These are phyloP conservation scores for Sipha flava DNA, from an alignment of 1,140 invertebrate genomes.

Conservation along the genomic window DNA sequence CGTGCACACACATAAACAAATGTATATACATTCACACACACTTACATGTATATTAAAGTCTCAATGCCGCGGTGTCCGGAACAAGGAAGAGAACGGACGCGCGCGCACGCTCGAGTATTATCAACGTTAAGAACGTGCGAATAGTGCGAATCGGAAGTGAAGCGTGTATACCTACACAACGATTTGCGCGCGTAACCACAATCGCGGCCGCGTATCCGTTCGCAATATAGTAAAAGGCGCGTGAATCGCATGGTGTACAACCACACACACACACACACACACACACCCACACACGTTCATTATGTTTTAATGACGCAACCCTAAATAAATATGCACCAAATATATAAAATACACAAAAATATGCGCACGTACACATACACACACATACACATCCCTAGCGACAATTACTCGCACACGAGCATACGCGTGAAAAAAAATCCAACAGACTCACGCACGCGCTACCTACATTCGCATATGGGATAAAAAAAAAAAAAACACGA, in stretches of 20 bases:
- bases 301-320: too few relatives aligned
- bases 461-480: too few relatives aligned
- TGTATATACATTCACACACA: not conserved
- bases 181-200: too few relatives aligned
- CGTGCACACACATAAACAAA: not conserved
- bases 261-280: not conserved
- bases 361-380: too few relatives aligned
- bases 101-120: not conserved
- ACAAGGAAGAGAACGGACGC: slow-evolving; percentile 18
- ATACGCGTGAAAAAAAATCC: too few relatives aligned
- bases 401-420: too few relatives aligned
- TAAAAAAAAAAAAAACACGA: too few relatives aligned
- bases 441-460: too few relatives aligned
- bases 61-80: slow-evolving; percentile 28
- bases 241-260: not conserved
- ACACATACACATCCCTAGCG: too few relatives aligned
- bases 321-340: too few relatives aligned
- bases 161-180: too few relatives aligned
- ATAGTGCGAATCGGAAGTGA: slow-evolving; percentile 23
- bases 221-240: slow-evolving; percentile 13
- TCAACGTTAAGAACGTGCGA: not conserved
- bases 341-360: too few relatives aligned
- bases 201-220: not conserved
- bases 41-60: not conserved
- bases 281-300: not conserved